Percentiles rank a stretch among this genome's conserved stretches.
Evolutionary conservation across 2,797 vertebrate genomes (phyloP).

Genomic region (Cryptoblepharus egeriae): DNA sequence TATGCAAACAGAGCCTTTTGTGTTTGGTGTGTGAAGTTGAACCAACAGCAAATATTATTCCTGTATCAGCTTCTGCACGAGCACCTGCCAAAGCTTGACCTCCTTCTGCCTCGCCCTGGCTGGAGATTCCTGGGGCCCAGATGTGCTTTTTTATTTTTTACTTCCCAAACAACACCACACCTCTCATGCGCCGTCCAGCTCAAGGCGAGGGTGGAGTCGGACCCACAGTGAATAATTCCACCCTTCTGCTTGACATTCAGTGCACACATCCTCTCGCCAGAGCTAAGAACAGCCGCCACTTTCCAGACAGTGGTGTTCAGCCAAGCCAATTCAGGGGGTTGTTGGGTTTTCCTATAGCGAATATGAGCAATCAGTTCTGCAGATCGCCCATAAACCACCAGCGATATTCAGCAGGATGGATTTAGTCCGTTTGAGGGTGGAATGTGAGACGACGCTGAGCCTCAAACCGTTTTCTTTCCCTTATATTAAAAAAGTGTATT

Average conservation of each 20-base stretch:
- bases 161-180: too few species aligned
- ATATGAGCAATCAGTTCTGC: not conserved
- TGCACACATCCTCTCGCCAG: not conserved
- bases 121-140: slow-evolving; percentile 40
- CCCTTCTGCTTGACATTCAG: not conserved
- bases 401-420: not conserved
- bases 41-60: slow-evolving; percentile 69
- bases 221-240: not conserved
- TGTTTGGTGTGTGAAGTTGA: slow-evolving; percentile 58
- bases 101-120: slow-evolving; percentile 33
- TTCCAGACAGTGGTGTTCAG: slow-evolving; percentile 3
- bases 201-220: not conserved
- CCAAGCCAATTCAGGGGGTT: not conserved
- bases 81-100: slow-evolving; percentile 49
- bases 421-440: not conserved
- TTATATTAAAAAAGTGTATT: too few species aligned
- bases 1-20: slow-evolving; percentile 67
- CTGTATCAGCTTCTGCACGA: slow-evolving; percentile 59
- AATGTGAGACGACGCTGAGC: not conserved
- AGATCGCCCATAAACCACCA: not conserved
- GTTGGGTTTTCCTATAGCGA: not conserved
- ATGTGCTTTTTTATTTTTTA: slow-evolving; percentile 16
- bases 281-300: not conserved
- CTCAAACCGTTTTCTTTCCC: not conserved
- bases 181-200: not conserved